These are phyloP conservation scores for Discoglossus pictus DNA, from an alignment of 2,797 vertebrate genomes.

Conservation along the genomic window DNA sequence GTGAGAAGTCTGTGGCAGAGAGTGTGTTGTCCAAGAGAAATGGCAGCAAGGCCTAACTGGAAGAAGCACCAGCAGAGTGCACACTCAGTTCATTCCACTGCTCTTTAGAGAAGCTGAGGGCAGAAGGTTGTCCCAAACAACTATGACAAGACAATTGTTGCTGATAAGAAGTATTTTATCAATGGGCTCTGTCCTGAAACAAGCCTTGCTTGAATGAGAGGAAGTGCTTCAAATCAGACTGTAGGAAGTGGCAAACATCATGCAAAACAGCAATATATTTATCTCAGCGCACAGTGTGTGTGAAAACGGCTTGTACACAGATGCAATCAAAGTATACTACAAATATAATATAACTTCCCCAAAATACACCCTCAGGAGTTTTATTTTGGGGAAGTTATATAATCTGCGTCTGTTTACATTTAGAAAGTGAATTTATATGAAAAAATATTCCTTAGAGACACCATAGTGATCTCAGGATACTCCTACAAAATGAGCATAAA, in stretches of 20 bases:
- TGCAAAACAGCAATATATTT: constrained; percentile 5
- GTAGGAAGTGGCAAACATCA: constrained; percentile 16
- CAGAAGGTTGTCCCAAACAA: constrained; percentile 11
- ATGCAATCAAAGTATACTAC: no score
- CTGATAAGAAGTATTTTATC: constrained; percentile 37
- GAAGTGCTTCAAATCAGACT: constrained; percentile 30
- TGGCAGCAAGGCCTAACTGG: not conserved
- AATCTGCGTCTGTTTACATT: no score
- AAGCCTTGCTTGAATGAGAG: constrained; percentile 20
- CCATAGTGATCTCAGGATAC: no score
- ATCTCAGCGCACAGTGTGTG: not conserved
- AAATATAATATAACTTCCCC: no score
- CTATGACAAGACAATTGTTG: constrained; percentile 1
- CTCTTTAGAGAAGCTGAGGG: not conserved
- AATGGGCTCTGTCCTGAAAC: constrained; percentile 16
- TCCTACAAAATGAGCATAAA: no score
- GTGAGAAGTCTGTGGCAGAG: constrained; percentile 3
- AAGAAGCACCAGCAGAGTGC: not conserved
- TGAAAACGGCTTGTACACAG: no score
- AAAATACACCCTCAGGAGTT: no score
- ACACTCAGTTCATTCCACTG: constrained; percentile 6
- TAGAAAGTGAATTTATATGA: no score
- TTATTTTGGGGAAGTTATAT: no score
- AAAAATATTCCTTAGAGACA: no score
- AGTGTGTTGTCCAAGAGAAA: constrained; percentile 6